A percentile compares a stretch with the other conserved stretches of the same genome.
These are phyloP conservation scores for Syndactyla subalaris DNA, from an alignment of 2,797 vertebrate species.

Conservation along the genomic window DNA sequence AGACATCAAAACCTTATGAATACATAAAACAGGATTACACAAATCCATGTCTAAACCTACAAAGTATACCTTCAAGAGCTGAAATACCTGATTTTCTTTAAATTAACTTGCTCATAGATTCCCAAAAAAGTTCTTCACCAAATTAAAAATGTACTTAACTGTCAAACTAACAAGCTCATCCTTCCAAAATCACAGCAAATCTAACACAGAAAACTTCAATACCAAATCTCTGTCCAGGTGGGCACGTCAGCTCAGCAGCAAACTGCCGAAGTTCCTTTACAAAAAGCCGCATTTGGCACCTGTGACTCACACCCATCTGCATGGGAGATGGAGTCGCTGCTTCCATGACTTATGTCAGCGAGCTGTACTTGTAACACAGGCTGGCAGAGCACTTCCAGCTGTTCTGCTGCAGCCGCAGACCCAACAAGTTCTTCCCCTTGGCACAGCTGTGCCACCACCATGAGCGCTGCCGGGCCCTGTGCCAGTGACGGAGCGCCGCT, in stretches of 20 bases:
- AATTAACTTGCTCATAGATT: not conserved
- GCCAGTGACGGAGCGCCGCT: accelerated
- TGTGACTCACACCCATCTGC: not conserved
- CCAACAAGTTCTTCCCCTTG: not conserved
- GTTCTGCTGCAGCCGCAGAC: not conserved
- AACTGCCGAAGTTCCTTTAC: not conserved
- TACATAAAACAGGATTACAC: not conserved
- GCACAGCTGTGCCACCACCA: not conserved
- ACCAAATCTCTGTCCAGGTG: not conserved
- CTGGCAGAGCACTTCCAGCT: not conserved
- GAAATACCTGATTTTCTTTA: not conserved
- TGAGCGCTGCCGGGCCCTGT: accelerated
- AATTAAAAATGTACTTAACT: not conserved
- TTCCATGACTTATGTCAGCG: not conserved
- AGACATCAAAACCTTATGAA: not conserved
- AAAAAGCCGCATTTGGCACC: not conserved
- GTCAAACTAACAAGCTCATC: not conserved
- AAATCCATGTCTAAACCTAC: not conserved
- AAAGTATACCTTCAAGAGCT: not conserved
- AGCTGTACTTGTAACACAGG: not conserved
- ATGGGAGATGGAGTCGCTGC: accelerated
- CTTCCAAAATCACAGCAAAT: not conserved
- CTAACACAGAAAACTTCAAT: not conserved
- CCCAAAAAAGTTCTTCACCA: not conserved
- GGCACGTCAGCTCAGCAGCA: not conserved